Percentiles rank a stretch among this genome's conserved stretches.
phyloP scores from a whole-genome alignment of 1,140 invertebrate species.

The Drosophila busckii region DNA sequence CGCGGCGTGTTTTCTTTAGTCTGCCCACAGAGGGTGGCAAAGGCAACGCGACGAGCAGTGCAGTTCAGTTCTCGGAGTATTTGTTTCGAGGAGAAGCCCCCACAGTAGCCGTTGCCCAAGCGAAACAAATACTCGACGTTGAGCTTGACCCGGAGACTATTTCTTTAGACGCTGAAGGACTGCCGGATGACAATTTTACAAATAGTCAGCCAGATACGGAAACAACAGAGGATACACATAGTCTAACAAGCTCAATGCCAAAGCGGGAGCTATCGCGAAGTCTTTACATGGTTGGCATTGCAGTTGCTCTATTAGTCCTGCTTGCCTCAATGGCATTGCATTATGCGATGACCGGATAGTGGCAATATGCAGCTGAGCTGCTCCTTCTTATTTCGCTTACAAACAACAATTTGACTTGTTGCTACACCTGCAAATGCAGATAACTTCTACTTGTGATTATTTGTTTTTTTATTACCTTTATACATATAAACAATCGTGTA shows the following conservation, averaged over 20 bases:
- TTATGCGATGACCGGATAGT: conserved; percentile 41
- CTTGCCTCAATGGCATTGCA: conserved; percentile 59
- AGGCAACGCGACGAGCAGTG: not conserved
- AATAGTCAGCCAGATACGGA: conserved; percentile 13
- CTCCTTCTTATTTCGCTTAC: conserved; percentile 12
- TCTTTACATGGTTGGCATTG: conserved; percentile 69
- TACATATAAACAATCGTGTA: conserved; percentile 57
- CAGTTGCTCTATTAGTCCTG: conserved; percentile 59
- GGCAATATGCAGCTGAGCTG: conserved; percentile 11
- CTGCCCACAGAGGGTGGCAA: conserved; percentile 32
- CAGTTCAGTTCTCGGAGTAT: conserved; percentile 73
- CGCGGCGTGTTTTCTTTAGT: conserved; percentile 66
- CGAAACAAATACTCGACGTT: conserved; percentile 71
- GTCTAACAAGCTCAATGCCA: conserved; percentile 50
- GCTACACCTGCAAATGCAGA: conserved; percentile 25
- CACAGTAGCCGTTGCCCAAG: conserved; percentile 65
- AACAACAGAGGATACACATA: conserved; percentile 9
- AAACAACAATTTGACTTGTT: conserved; percentile 39
- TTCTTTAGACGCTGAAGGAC: conserved; percentile 50
- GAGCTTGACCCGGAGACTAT: conserved; percentile 62
- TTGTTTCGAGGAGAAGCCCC: conserved; percentile 72
- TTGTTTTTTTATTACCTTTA: conserved; percentile 71
- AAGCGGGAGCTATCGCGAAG: conserved; percentile 62
- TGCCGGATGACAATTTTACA: conserved; percentile 50
- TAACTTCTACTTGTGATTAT: conserved; percentile 71